These are phyloP conservation scores for Idaea biselata DNA, from an alignment of 2,888 invertebrate genomes.

Conservation along the genomic window DNA sequence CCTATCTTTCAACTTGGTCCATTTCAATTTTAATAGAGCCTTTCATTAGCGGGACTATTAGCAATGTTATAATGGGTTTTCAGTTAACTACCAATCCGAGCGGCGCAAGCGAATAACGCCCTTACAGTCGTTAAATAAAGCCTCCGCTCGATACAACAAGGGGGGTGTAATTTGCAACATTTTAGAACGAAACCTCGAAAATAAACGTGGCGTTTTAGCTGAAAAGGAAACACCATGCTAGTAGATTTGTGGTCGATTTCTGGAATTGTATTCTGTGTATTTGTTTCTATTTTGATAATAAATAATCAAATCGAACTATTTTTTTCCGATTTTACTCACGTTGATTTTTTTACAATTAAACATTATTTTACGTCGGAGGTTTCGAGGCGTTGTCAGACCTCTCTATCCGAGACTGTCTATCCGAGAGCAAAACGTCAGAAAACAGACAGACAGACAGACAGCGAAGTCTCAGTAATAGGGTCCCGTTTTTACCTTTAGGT, in stretches of 20 bases:
- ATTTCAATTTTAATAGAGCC: conserved; percentile 56
- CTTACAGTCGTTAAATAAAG: conserved; percentile 20
- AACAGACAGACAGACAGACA: no score
- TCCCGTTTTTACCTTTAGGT: no score
- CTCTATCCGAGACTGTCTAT: no score
- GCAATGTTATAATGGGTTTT: conserved; percentile 55
- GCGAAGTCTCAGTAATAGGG: no score
- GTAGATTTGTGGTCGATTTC: background rate
- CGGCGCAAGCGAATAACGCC: conserved; percentile 20
- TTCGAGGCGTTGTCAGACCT: no score
- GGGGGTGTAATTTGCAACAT: conserved; percentile 26
- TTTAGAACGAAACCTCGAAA: conserved; percentile 44
- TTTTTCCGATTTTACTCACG: no score
- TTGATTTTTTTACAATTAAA: no score
- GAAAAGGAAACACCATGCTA: conserved; percentile 15
- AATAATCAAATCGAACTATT: no score
- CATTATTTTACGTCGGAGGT: no score
- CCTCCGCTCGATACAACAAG: conserved; percentile 16
- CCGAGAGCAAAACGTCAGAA: no score
- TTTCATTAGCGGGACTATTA: conserved; percentile 57
- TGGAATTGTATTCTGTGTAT: background rate
- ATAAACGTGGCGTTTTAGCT: conserved; percentile 29
- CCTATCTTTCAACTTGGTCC: conserved; percentile 33
- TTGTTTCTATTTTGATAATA: no score
- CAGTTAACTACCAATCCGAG: conserved; percentile 37